Evolutionary conservation across 1,140 invertebrate species (phyloP).

Genomic region (Nomia melanderi): DNA sequence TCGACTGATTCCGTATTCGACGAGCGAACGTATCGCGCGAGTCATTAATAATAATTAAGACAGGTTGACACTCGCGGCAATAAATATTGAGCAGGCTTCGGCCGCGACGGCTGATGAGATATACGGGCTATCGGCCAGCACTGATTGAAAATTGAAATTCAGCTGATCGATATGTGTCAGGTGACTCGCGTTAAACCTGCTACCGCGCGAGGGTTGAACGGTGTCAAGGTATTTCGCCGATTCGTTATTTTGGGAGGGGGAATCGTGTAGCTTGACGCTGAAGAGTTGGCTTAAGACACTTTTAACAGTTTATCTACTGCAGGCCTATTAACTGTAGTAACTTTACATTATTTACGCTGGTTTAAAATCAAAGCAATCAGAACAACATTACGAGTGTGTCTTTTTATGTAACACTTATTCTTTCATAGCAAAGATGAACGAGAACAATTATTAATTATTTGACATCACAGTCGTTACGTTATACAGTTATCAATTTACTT

Average conservation of each 20-base stretch:
- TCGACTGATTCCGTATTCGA: conserved; percentile 39
- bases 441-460: no score
- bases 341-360: no score
- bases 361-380: no score
- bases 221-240: conserved; percentile 7
- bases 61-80: conserved; percentile 34
- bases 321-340: no score
- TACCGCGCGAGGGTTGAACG: conserved; percentile 11
- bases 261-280: background rate
- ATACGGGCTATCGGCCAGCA: conserved; percentile 1
- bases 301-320: no score
- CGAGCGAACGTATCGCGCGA: conserved; percentile 25
- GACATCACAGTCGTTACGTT: no score
- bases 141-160: conserved; percentile 51
- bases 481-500: no score
- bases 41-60: conserved; percentile 61
- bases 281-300: no score
- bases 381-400: no score
- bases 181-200: conserved; percentile 12
- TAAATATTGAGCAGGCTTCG: conserved; percentile 23
- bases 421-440: no score
- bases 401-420: no score
- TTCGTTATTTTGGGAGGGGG: no score
- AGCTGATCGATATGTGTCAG: conserved; percentile 13
- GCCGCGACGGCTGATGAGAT: conserved; percentile 5